Base-by-base conservation (phyloP, 2,797 vertebrate genomes). In the Gephyroberyx darwinii region DNA sequence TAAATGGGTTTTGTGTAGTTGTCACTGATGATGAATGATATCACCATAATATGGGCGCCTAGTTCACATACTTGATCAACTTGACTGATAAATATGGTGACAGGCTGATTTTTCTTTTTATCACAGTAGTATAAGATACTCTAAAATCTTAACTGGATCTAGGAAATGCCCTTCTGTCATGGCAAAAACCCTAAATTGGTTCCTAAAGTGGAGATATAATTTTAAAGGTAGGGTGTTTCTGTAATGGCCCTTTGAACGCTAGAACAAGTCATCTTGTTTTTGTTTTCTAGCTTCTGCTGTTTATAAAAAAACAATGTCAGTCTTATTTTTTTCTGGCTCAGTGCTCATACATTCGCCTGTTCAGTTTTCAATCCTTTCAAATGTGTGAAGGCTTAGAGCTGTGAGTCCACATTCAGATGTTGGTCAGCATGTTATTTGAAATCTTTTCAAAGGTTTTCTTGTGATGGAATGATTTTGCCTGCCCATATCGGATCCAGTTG, bases 341-440 rank as follows among this genome's bases (percentile, higher is more conserved):
- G 61, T 56, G 7, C 75, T 66, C 22, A 26, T 69, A 57, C 43
- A 45, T 69, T 62, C 45, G 51, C 65, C 30, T 76, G 43, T 20
- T 73, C 58, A 73, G 74, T 80, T 48, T 68, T 78, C 57, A 48
- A 39, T 77, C 59, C 71, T 70, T 81, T 78, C 74, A 84, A 48
- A 86, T 56, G 72, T 73, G 47, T 72, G 84, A 22, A 75, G 17
- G 56, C 41, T 30, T 6, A 16, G 39, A 31, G 39, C 58, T 37
- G 35, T 39, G 1, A 12, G 57, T 37, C 19, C 62, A 64, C 31
- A 22, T 14, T 52, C 20, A 61, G 14, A 26, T 7, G 14, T 30
- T 22, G 22, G 22, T 61, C 13, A 47, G 39, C 20, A 16, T 30
- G 22, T 16, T 26, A 48, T 59, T 58, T 20, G 30, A 53, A 35